Evolutionary conservation across 2,888 invertebrate species (phyloP).

Genomic region (Penaeus monodon): DNA sequence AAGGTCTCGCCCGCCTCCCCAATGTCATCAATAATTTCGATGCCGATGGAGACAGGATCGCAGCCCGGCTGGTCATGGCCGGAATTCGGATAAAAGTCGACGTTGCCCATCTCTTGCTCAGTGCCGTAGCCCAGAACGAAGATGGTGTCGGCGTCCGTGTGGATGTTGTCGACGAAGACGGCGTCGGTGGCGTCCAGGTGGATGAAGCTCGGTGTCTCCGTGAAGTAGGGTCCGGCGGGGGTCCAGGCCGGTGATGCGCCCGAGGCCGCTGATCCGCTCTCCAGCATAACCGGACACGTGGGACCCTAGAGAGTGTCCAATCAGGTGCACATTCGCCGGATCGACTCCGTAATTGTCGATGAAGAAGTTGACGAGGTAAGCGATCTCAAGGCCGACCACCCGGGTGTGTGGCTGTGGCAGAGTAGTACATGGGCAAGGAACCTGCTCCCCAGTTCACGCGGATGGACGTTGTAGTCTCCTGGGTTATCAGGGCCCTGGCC

Average conservation of each 20-base stretch:
- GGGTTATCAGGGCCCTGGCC: constrained; percentile 84
- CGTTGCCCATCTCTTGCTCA: constrained; percentile 87
- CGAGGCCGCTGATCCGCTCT: constrained; percentile 74
- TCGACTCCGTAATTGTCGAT: constrained; percentile 73
- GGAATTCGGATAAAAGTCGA: constrained; percentile 92
- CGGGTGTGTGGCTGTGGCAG: constrained; percentile 90
- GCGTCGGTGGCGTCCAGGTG: constrained; percentile 87
- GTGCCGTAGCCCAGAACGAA: constrained; percentile 88
- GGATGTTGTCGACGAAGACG: constrained; percentile 88
- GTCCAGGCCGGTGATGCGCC: constrained; percentile 76
- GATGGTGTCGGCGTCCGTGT: constrained; percentile 89
- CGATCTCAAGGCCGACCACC: constrained; percentile 85
- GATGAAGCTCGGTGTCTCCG: constrained; percentile 83
- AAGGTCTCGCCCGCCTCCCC: constrained; percentile 84
- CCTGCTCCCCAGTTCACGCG: constrained; percentile 90
- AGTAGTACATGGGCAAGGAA: constrained; percentile 85
- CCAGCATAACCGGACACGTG: constrained; percentile 91
- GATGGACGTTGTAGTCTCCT: constrained; percentile 83
- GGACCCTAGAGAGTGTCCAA: constrained; percentile 90
- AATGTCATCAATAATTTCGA: constrained; percentile 76
- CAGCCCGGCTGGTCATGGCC: constrained; percentile 91
- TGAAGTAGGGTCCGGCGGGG: constrained; percentile 92
- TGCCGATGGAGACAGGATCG: constrained; percentile 72
- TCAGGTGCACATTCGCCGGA: constrained; percentile 82
- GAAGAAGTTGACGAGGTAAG: constrained; percentile 78